phyloP scores from a whole-genome alignment of 2,113 vertebrate genomes.

The Anser brachyrhynchus region DNA sequence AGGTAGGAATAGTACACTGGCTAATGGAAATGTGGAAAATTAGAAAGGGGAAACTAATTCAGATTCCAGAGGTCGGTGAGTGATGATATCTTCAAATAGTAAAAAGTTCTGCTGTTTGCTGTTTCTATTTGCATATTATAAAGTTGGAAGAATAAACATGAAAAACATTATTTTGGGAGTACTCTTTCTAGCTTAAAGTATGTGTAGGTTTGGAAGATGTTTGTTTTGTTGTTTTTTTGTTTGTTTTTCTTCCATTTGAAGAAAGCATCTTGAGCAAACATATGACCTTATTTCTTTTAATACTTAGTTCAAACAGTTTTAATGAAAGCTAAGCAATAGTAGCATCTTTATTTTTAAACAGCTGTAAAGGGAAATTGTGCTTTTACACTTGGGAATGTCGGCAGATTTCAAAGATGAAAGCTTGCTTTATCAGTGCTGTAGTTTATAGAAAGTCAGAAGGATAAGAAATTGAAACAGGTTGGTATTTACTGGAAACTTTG shows the following conservation, averaged over 20 bases:
- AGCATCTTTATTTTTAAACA: not conserved
- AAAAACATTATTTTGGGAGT: not conserved
- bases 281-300: not conserved
- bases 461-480: not conserved
- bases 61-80: conserved; percentile 7
- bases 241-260: not conserved
- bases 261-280: not conserved
- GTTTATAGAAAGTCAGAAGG: not conserved
- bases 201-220: not conserved
- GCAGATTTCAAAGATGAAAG: not conserved
- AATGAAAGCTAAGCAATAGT: not conserved
- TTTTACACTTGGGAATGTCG: not conserved
- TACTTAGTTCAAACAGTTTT: not conserved
- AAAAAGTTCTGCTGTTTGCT: not conserved
- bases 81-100: not conserved
- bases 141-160: not conserved
- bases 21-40: not conserved
- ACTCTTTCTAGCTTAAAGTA: not conserved
- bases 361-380: not conserved
- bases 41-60: conserved; percentile 4
- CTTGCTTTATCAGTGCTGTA: not conserved
- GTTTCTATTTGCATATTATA: not conserved
- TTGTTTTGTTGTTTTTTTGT: not conserved
- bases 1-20: not conserved
- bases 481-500: not conserved